These are phyloP conservation scores for Tetramorium alpestre DNA, from an alignment of 1,140 invertebrate genomes.

Conservation along the genomic window DNA sequence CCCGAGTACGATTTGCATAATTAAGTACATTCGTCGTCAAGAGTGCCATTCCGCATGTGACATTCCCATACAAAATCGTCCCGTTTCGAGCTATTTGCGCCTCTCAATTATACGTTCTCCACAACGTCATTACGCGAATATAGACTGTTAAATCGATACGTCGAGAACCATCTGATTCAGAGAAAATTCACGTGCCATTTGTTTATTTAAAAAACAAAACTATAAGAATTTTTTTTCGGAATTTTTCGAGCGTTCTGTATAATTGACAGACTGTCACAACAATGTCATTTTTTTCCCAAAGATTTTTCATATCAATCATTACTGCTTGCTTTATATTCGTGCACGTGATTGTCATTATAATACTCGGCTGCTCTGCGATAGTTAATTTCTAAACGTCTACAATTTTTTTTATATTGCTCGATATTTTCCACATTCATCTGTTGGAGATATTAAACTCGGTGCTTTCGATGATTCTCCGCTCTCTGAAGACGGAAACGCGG, in stretches of 20 bases:
- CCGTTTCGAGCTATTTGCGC: slow-evolving; percentile 32
- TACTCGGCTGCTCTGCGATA: background rate
- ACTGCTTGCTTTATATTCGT: background rate
- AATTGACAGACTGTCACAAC: background rate
- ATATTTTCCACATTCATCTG: background rate
- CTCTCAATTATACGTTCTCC: slow-evolving; percentile 36
- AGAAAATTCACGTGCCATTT: background rate
- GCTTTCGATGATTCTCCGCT: background rate
- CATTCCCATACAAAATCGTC: slow-evolving; percentile 36
- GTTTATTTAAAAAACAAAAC: background rate
- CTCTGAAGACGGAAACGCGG: background rate
- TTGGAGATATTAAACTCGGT: background rate
- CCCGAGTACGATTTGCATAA: slow-evolving; percentile 69
- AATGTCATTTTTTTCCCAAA: background rate
- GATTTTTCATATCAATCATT: background rate
- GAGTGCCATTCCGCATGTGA: slow-evolving; percentile 43
- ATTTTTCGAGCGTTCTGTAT: background rate
- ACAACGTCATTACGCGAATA: background rate
- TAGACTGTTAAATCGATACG: background rate
- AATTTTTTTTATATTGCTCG: background rate
- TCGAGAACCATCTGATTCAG: background rate
- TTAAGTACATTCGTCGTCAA: slow-evolving; percentile 69
- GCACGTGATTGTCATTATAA: background rate
- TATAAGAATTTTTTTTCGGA: background rate
- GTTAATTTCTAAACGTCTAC: background rate